Base-by-base conservation (phyloP, 1,140 invertebrate species). In the Elymnias hypermnestra region DNA sequence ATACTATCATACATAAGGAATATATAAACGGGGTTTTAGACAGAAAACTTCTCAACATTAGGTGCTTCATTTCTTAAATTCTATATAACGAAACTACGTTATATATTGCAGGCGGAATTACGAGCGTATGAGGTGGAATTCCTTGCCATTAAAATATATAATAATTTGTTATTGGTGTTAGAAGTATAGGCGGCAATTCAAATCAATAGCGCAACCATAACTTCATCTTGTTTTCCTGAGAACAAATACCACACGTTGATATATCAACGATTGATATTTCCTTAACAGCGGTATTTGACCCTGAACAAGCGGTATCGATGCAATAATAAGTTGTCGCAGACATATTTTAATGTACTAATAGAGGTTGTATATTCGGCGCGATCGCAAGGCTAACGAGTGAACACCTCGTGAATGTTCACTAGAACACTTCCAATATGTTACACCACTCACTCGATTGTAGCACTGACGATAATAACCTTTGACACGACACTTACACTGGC, bases 271-370 rank as follows among this genome's bases (percentile, higher is more conserved):
- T 2, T 18, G 15, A 45, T 36, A 23, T 36, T 28, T 36, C 33
- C 40, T 50, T 37, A 29, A 42, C 23, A 38, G 39, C 45, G 60
- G 61, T 53, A 62, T 64, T 61, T 53, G 61, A 60, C 75, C 71
- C 60, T 79, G 72, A 72, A 63, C 26, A 33, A 26, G 28, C 15
- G 19, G 28, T 48, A 49, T 26, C 46, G 17, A 26, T 33, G 37
- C 31, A 41, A 42, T 59, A 61, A 57, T 61, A 63, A 57, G 49
- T 57, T 60, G 59, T 71, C 55, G 56, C 57, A 48, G 59, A 62
- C 61, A 63, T 61, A 76, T 75, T 76, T 66, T 59, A 73, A 78
- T 72, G 66, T 57, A 67, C 63, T 68, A 65, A 46, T 59, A 60
- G 35, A 39, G 39, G 47, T 41, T 54, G 56, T 57, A 67, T 63